Evolutionary conservation across 2,797 vertebrate species (phyloP).

Genomic region (Gallinago solitaria): DNA sequence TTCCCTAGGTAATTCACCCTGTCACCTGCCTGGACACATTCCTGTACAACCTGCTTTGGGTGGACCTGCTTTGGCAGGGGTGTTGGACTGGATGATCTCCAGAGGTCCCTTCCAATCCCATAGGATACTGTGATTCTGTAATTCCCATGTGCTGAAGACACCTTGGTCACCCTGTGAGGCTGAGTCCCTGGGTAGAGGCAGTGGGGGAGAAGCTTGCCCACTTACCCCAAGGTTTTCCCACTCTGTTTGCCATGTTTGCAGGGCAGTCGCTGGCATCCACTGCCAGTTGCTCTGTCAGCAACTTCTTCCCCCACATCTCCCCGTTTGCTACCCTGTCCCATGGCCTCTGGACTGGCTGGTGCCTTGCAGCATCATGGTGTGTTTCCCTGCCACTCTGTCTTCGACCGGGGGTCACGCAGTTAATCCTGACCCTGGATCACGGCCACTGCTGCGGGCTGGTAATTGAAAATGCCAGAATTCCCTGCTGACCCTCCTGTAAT

Average conservation of each 20-base stretch:
- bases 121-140: too few species aligned
- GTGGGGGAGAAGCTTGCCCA: neutral
- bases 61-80: too few species aligned
- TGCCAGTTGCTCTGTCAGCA: neutral
- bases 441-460: conserved; percentile 43
- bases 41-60: too few species aligned
- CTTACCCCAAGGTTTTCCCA: neutral
- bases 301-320: neutral
- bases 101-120: too few species aligned
- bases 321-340: neutral
- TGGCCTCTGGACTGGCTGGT: conserved; percentile 8
- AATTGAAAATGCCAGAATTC: conserved; percentile 83
- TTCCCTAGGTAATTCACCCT: neutral
- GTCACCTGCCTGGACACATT: too few species aligned
- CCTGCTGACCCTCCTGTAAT: conserved; percentile 57
- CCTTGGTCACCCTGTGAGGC: neutral
- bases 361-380: conserved; percentile 45
- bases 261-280: neutral
- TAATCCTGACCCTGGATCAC: conserved; percentile 62
- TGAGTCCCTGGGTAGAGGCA: neutral
- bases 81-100: too few species aligned
- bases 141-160: too few species aligned
- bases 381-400: conserved; percentile 57
- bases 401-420: conserved; percentile 47
- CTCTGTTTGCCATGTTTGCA: fast-evolving